Evolutionary conservation across 1,140 invertebrate species (phyloP), one percentile per base, ranked within the genome.

Genomic region (Euura saliciscinereae): DNA sequence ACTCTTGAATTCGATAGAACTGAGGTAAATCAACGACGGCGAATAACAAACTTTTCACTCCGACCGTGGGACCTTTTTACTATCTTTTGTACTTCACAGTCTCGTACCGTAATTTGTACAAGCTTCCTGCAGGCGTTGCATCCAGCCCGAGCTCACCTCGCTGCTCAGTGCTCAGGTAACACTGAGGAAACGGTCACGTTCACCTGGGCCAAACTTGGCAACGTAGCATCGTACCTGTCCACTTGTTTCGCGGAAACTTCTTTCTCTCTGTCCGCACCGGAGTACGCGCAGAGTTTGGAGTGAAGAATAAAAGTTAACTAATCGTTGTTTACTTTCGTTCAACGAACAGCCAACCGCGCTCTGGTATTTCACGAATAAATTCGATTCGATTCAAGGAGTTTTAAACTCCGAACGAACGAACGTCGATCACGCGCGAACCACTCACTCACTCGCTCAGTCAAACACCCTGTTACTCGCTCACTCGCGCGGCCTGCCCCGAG

Each of bases 141-240:
- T n/a, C 8, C 51, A 8, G 3, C 28, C 28, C 28, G 28, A 28
- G 28, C 28, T 28, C 28, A 28, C 28, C 28, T 28, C 28, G 28
- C 28, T 28, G 28, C 28, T 28, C 28, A 28, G 28, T 11, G 43
- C 43, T 67, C 66, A 67, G 66, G 66, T n/a, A 65, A 71, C 65
- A 13, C 71, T 66, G 45, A 11, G 10, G 2, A 59, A 71, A 71
- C 51, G 71, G 44, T 67, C 10, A 70, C 13, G 71, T 66, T 71
- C 65, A 71, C 71, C 71, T 71, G 71, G 43, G 65, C 45, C 43
- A 8, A 70, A 71, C 71, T 65, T 71, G 71, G 71, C 71, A 71
- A 71, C 71, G 59, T 65, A 65, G 71, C 44, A 43, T 13, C 7
- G 69, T 67, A 67, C 66, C 66, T 67, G 66, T 67, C 43, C 66